Evolutionary conservation across 2,113 vertebrate genomes (phyloP).

Genomic region (Caloenas nicobarica): DNA sequence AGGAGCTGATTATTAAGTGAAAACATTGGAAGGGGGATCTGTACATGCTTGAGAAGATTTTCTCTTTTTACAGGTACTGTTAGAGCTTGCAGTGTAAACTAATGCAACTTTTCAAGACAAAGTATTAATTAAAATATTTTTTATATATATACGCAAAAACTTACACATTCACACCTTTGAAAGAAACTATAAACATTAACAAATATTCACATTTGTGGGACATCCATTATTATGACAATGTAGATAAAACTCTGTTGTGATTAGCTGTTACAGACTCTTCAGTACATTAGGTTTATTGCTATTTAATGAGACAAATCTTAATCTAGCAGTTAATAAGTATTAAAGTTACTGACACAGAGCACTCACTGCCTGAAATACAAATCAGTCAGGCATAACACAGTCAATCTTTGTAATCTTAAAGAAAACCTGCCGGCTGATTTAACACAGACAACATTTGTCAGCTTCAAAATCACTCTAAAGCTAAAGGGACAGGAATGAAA

Average conservation of each 20-base stretch:
- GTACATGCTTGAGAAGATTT: neutral
- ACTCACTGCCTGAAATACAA: neutral
- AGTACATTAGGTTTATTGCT: conserved; percentile 34
- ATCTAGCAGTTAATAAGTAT: conserved; percentile 23
- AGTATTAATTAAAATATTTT: neutral
- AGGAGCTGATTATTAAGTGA: neutral
- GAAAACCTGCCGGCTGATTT: neutral
- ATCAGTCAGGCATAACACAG: neutral
- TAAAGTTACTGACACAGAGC: neutral
- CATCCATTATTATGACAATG: neutral
- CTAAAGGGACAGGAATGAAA: neutral
- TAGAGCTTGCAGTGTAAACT: neutral
- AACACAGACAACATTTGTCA: neutral
- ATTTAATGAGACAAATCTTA: conserved; percentile 42
- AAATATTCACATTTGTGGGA: neutral
- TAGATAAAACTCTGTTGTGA: neutral
- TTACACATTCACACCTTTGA: neutral
- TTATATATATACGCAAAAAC: neutral
- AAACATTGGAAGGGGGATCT: neutral
- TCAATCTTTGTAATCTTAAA: neutral
- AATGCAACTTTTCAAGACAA: neutral
- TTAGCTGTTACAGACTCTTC: neutral
- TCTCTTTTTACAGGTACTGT: neutral
- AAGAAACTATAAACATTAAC: neutral
- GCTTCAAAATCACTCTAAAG: conserved; percentile 8